Base-by-base conservation (phyloP, 37 sponge, comb jelly and placozoan species). In the Haliclona indistincta region DNA sequence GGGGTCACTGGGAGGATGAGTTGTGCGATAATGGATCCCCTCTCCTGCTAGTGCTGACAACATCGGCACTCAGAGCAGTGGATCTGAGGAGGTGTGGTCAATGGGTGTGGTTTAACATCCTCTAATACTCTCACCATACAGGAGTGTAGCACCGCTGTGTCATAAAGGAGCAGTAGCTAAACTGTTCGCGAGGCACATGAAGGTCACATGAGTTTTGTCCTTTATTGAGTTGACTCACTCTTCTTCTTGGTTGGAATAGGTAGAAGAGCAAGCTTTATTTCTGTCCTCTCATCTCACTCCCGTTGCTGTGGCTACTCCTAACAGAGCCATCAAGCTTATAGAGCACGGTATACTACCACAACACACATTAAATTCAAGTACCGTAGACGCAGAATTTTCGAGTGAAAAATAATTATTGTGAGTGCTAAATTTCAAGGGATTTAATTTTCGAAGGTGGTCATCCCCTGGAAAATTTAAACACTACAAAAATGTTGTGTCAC, bases 161-260 rank as follows among this genome's bases (percentile, higher is more conserved):
- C n/a, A 25, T 29, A 23, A 34, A 13, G 30, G 52, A n/a, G 44
- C 54, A 47, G 53, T 70, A 28, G 71, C 71, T 1, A 70, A 70
- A 43, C 44, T 70, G 30, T 70, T 70, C 22, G 47, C 71, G 8
- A 70, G 44, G 33, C 71, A 70, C 54, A 70, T 70, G 71, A 70
- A 70, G 71, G 71, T 43, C 25, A 34, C 49, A n/a, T n/a, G 37
- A 36, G 40, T 7, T 5, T 28, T 29, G 23, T 7, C 28, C 7
- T 25, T 25, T 28, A 29, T 25, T 56, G 56, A 56, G 56, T 5
- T 4, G 56, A 29, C 23, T 25, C 4, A 8, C 4, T 6, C 1
- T 64, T 4, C 65, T 36, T 10, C 3, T 64, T 43, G 39, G 4
- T 3, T 2, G 4, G 6, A 8, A 2, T 54, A 74, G 74, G 38